Evolutionary conservation across 2,888 invertebrate genomes (phyloP), one percentile per base, ranked within the genome.

Genomic region (Allophyes oxyacanthae): DNA sequence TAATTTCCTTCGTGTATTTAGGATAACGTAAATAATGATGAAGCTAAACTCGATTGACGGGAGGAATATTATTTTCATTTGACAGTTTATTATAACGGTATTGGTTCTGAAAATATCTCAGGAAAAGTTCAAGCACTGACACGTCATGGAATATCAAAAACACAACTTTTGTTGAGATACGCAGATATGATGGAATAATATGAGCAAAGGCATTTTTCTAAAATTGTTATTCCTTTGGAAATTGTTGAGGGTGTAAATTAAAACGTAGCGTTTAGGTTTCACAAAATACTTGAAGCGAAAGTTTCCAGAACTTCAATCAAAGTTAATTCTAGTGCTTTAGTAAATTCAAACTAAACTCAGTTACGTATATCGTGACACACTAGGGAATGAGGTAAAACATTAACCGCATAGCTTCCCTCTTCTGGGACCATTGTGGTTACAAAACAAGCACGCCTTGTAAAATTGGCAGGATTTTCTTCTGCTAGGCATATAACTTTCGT

Each of bases 1-100:
- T 56, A 46, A 52, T 68, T 63, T 60, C 44, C 46, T 55, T 6
- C 36, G 11, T 41, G 28, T 50, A 9, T 43, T 53, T 42, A 34
- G 9, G 14, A 41, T 44, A 44, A 28, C 26, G 40, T 53, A 45
- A 53, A 48, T 57, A 38, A 54, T 42, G 6, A 53, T 10, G 25
- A 30, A 53, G 64, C 63, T 43, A 56, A 69, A 26, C 5, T 33
- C 13, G 7, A 48, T 48, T 46, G 49, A 44, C 32, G n/a, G 9
- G 33, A 33, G 13, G 11, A 58, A n/a, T 3, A 8, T 37, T 3
- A 8, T 37, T 53, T 5, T 46, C 4, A 8, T 45, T 10, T 36
- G 36, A 36, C 36, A 36, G 11, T 14, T 36, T 14, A 2, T 14
- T 14, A 2, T 8, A 28, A 28, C 20, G 2, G 2, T 20, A 20